Evolutionary conservation across 2,113 vertebrate species (phyloP).

Genomic region (Cynocephalus volans): DNA sequence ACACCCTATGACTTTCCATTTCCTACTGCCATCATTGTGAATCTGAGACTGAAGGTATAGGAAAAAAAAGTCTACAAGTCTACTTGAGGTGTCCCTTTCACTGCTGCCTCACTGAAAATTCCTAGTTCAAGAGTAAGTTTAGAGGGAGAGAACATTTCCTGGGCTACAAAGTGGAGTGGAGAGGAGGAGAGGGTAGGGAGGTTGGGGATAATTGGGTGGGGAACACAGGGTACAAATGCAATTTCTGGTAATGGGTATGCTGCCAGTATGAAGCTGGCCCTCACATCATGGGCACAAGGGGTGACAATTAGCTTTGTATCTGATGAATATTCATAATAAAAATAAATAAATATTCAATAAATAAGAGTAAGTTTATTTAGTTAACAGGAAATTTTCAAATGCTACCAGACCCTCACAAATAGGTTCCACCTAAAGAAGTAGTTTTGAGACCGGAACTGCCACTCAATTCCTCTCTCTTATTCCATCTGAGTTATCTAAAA

Average conservation of each 20-base stretch:
- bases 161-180: too few relatives aligned
- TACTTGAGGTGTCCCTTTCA: neutral
- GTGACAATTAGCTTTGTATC: too few relatives aligned
- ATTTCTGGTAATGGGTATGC: too few relatives aligned
- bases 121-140: neutral
- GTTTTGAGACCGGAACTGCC: neutral
- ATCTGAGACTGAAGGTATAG: neutral
- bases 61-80: neutral
- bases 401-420: neutral
- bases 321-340: too few relatives aligned
- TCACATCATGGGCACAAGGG: too few relatives aligned
- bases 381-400: neutral
- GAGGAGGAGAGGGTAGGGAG: too few relatives aligned
- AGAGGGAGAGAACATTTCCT: too few relatives aligned
- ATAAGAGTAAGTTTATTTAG: neutral
- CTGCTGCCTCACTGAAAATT: neutral
- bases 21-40: neutral
- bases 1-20: neutral
- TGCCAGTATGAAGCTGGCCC: too few relatives aligned
- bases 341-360: too few relatives aligned
- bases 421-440: neutral
- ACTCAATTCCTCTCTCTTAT: neutral
- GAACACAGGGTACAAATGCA: too few relatives aligned
- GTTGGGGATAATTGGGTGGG: too few relatives aligned
- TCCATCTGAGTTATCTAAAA: constrained; percentile 5